Evolutionary conservation across 2,113 vertebrate genomes (phyloP).

Genomic region (Pteropus alecto): DNA sequence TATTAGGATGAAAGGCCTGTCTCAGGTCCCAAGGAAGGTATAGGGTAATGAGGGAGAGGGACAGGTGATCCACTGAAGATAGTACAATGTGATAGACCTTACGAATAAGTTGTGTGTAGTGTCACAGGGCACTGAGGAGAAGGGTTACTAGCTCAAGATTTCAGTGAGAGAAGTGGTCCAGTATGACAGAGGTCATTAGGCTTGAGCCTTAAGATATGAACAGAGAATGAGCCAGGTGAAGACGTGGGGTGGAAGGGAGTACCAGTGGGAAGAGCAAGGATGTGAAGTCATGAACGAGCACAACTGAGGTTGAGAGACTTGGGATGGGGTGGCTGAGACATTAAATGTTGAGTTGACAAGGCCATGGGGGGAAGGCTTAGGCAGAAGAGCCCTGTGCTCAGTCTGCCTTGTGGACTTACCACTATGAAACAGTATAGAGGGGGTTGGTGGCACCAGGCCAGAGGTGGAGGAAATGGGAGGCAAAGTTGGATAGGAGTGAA

Average conservation of each 20-base stretch:
- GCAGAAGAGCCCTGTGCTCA: background rate
- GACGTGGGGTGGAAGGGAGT: background rate
- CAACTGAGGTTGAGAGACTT: background rate
- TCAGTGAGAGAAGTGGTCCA: background rate
- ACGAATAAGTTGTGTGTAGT: background rate
- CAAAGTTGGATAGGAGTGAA: background rate
- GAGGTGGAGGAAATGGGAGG: background rate
- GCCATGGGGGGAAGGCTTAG: background rate
- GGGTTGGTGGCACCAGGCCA: too few relatives aligned
- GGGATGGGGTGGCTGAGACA: background rate
- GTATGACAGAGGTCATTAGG: background rate
- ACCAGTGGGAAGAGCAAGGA: background rate
- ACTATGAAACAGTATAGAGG: background rate
- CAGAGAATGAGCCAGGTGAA: background rate
- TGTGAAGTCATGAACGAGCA: background rate
- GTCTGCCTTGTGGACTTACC: background rate
- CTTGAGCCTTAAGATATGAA: background rate
- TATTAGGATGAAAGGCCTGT: background rate
- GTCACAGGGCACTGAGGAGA: background rate
- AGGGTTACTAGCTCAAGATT: background rate
- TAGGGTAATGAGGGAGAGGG: background rate
- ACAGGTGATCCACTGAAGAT: fast-evolving
- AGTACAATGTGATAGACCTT: too few relatives aligned
- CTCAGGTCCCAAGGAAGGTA: background rate
- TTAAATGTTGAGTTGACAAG: background rate